Conservation (phyloP, 2,797 vertebrate species). For the Hybognathus amarus region DNA sequence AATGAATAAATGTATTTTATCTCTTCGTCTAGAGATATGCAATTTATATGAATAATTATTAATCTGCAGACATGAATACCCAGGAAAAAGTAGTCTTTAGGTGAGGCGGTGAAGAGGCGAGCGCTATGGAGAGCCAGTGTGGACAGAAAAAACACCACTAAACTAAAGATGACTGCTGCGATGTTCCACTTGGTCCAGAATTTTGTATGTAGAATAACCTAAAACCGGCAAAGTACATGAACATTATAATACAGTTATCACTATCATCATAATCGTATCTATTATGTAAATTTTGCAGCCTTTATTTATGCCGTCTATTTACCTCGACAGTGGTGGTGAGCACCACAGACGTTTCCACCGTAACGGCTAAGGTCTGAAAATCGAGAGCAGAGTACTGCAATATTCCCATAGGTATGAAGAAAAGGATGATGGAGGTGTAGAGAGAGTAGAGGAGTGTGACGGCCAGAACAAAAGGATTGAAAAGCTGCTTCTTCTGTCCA, state of each 20-base stretch:
- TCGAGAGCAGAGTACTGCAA: slow-evolving; percentile 74
- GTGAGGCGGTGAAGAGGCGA: slow-evolving; percentile 70
- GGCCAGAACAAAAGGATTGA: slow-evolving; percentile 77
- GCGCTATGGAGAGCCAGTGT: slow-evolving; percentile 78
- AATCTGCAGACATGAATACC: slow-evolving; percentile 71
- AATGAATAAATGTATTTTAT: not conserved
- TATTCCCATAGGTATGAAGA: slow-evolving; percentile 82
- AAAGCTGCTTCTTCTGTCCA: slow-evolving; percentile 80
- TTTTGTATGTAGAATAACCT: slow-evolving; percentile 82
- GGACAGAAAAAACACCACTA: slow-evolving; percentile 77
- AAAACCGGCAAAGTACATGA: slow-evolving; percentile 37
- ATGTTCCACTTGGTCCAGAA: slow-evolving; percentile 83
- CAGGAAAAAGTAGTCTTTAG: slow-evolving; percentile 81
- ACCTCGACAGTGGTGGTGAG: slow-evolving; percentile 85
- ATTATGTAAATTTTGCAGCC: not conserved
- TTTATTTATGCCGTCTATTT: not conserved
- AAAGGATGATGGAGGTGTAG: slow-evolving; percentile 82
- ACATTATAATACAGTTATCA: not conserved
- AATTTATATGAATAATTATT: slow-evolving; percentile 1
- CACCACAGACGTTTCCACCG: slow-evolving; percentile 77
- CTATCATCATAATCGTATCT: not conserved
- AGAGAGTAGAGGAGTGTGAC: slow-evolving; percentile 77
- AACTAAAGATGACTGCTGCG: slow-evolving; percentile 74
- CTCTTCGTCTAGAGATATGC: not conserved
- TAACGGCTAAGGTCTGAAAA: slow-evolving; percentile 85